Evolutionary conservation across 2,113 vertebrate genomes (phyloP), one percentile per base, ranked within the genome.

Genomic region (Eudorcas thomsonii): DNA sequence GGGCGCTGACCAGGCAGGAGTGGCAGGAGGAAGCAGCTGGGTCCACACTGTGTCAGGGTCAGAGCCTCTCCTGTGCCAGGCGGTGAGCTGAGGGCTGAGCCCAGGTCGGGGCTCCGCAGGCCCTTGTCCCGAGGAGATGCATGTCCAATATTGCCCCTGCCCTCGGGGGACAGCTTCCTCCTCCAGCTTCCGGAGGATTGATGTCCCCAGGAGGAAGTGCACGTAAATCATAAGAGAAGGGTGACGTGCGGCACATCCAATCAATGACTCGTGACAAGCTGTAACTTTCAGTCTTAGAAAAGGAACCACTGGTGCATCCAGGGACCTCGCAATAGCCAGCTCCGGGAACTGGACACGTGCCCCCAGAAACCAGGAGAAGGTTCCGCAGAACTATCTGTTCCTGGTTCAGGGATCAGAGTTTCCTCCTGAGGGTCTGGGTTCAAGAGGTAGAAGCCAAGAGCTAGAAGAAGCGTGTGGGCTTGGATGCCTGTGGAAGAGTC

Each of bases 351-450:
- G 84, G 97, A 90, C 97, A n/a, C 0, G 0, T 88, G 57, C 82
- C 93, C 97, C 97, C 54, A 57, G 82, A 97, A 98, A 98, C 94
- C 5, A 78, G 97, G 98, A 97, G 92, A 88, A 77, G 90, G 1
- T 21, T 39, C 85, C 1, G 0, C 17, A 39, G 23, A 48, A 57
- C 80, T 5, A 1, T 14, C 1, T 7, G 21, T 7, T 59, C n/a
- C 83, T 50, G 55, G 26, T 3, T 9, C 94, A 33, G 17, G 11
- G 9, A 11, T 55, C 57, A 7, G n/a, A 21, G 60, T 33, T 30
- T 43, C 93, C 64, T 67, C 7, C 36, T 8, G 39, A 54, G 7
- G 25, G n/a, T 13, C 13, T 16, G 59, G 45, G 10, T 33, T 39
- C 12, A 0, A 28, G 74, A 26, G 45, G 15, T 60, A 54, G 28